Conservation (phyloP, 2,888 invertebrate genomes). For the Diarsia dahlii region DNA sequence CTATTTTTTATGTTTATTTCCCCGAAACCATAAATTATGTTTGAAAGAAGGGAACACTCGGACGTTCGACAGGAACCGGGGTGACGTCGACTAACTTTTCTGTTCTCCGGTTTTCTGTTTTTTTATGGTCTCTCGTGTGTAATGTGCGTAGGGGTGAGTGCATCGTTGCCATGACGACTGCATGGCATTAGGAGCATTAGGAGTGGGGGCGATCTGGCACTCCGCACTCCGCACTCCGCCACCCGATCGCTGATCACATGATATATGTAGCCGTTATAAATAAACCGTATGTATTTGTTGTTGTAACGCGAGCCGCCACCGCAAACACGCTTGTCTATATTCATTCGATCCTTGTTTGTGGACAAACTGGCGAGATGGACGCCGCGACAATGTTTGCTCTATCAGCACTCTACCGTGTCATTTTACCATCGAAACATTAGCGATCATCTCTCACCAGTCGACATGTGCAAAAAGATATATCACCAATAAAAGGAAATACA, state of each 20-base stretch:
- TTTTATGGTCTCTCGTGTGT: constrained; percentile 87
- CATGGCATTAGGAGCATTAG: constrained; percentile 86
- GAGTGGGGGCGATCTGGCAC: constrained; percentile 69
- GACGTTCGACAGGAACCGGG: constrained; percentile 89
- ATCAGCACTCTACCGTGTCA: constrained; percentile 80
- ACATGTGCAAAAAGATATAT: neutral
- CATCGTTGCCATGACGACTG: constrained; percentile 87
- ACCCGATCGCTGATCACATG: constrained; percentile 68
- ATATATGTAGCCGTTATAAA: constrained; percentile 74
- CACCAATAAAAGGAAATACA: neutral
- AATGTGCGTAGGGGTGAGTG: constrained; percentile 82
- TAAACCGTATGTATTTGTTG: constrained; percentile 82
- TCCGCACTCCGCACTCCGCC: constrained; percentile 20
- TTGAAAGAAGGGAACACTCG: constrained; percentile 91
- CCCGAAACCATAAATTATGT: constrained; percentile 91
- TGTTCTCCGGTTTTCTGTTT: constrained; percentile 84
- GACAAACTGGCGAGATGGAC: constrained; percentile 88
- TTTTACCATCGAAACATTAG: constrained; percentile 72
- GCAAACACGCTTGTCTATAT: constrained; percentile 88
- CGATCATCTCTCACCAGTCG: constrained; percentile 24
- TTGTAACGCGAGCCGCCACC: constrained; percentile 85
- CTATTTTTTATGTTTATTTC: constrained; percentile 91
- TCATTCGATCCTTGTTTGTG: constrained; percentile 88
- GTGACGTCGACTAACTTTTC: constrained; percentile 87
- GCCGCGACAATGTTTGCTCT: constrained; percentile 83